These are phyloP conservation scores for Thinocorus orbignyianus DNA, from an alignment of 2,113 vertebrate species.

Conservation along the genomic window DNA sequence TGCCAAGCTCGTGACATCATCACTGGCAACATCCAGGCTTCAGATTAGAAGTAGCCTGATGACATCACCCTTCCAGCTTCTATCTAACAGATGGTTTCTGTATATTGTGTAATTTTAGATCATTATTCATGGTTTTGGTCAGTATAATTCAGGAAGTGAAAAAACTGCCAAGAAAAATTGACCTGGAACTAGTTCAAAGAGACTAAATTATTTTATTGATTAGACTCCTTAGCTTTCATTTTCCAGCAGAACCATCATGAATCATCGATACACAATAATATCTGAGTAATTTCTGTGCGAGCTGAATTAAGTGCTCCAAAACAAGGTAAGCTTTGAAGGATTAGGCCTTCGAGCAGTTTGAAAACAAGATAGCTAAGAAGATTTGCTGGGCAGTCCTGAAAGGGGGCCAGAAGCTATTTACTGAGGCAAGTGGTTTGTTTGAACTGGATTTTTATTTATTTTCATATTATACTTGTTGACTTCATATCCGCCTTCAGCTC, in stretches of 20 bases:
- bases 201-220: conserved; percentile 79
- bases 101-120: conserved; percentile 82
- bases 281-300: conserved; percentile 41
- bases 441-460: conserved; percentile 75
- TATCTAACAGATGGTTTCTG: conserved; percentile 84
- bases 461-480: conserved; percentile 71
- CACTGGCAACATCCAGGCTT: conserved; percentile 74
- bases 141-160: conserved; percentile 76
- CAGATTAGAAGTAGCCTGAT: conserved; percentile 80
- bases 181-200: conserved; percentile 80
- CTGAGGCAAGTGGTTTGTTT: conserved; percentile 65
- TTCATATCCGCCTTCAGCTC: conserved; percentile 62
- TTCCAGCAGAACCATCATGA: conserved; percentile 67
- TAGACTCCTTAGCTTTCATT: conserved; percentile 71
- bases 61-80: conserved; percentile 75
- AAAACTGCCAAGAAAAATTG: conserved; percentile 79
- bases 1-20: conserved; percentile 80
- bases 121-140: conserved; percentile 81
- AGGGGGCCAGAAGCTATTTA: conserved; percentile 61
- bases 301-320: conserved; percentile 58
- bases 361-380: conserved; percentile 43
- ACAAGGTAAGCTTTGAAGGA: conserved; percentile 66
- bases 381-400: conserved; percentile 59
- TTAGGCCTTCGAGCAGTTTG: conserved; percentile 47
- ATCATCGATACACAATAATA: conserved; percentile 70